phyloP scores from a whole-genome alignment of 2,113 vertebrate species.

The Podarcis cretensis region DNA sequence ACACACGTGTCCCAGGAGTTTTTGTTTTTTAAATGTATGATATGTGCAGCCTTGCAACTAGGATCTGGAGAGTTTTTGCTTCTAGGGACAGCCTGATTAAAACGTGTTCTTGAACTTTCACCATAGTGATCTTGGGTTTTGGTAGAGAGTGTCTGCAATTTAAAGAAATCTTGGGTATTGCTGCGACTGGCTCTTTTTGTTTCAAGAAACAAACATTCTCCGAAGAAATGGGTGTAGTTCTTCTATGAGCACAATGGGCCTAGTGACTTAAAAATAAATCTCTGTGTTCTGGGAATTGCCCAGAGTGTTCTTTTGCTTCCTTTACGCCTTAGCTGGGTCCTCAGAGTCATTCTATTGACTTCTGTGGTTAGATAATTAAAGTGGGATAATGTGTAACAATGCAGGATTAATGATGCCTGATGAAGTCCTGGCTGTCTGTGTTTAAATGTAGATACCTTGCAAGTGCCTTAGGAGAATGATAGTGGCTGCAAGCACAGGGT shows the following conservation, averaged over 20 bases:
- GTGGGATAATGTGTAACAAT: background rate
- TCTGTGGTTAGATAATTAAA: background rate
- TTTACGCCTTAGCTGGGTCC: background rate
- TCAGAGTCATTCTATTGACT: background rate
- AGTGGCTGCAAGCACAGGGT: background rate
- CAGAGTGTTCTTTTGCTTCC: background rate
- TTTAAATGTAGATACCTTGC: background rate
- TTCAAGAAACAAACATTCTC: background rate
- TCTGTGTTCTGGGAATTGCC: background rate
- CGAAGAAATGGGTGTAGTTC: background rate
- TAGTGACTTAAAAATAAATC: background rate
- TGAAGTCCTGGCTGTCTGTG: background rate
- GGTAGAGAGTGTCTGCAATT: background rate
- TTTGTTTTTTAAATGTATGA: no score
- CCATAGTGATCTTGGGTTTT: background rate
- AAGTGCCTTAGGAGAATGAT: background rate
- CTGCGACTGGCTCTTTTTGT: background rate
- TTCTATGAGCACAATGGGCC: background rate
- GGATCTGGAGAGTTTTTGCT: background rate
- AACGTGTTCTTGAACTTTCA: background rate
- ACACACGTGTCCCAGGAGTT: no score
- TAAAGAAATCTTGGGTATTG: background rate
- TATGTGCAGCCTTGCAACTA: background rate
- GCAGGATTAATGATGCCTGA: background rate
- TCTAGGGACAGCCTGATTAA: background rate